Percentiles rank a stretch among this genome's conserved stretches.
phyloP scores from a whole-genome alignment of 2,888 invertebrate species.

The Morinoia aosen region DNA sequence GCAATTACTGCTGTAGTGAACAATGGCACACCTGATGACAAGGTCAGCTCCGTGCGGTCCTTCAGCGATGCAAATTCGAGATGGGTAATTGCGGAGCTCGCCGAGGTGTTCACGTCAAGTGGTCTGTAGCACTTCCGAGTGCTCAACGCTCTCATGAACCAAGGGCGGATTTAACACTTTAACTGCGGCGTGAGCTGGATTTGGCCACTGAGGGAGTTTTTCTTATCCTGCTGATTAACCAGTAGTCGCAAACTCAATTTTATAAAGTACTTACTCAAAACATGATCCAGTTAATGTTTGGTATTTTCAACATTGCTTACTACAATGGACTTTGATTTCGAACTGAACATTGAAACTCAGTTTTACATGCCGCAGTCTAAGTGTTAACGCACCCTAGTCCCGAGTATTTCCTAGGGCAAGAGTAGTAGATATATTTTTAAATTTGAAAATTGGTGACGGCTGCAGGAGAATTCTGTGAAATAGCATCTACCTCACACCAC shows the following conservation, averaged over 20 bases:
- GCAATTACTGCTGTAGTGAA: neutral
- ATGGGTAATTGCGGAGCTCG: neutral
- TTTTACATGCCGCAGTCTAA: too few species aligned
- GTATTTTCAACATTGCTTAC: too few species aligned
- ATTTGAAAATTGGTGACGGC: neutral
- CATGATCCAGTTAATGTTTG: too few species aligned
- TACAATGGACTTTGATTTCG: too few species aligned
- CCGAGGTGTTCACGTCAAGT: neutral
- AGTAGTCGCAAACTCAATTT: too few species aligned
- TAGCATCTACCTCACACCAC: neutral
- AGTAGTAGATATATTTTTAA: neutral
- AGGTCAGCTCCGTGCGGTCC: neutral
- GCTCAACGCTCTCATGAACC: neutral
- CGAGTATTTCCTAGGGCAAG: neutral
- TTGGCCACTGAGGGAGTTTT: too few species aligned
- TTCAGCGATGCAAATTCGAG: neutral
- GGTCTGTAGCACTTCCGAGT: neutral
- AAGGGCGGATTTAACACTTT: neutral
- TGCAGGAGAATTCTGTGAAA: neutral
- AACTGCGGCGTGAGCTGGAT: too few species aligned
- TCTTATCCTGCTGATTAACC: too few species aligned
- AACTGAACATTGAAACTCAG: too few species aligned
- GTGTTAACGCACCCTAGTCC: neutral
- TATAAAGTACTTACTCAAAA: too few species aligned
- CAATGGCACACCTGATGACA: neutral